Percentiles rank a stretch among this genome's conserved stretches.
phyloP scores from a whole-genome alignment of 2,797 vertebrate species.

The Streptopelia turtur region DNA sequence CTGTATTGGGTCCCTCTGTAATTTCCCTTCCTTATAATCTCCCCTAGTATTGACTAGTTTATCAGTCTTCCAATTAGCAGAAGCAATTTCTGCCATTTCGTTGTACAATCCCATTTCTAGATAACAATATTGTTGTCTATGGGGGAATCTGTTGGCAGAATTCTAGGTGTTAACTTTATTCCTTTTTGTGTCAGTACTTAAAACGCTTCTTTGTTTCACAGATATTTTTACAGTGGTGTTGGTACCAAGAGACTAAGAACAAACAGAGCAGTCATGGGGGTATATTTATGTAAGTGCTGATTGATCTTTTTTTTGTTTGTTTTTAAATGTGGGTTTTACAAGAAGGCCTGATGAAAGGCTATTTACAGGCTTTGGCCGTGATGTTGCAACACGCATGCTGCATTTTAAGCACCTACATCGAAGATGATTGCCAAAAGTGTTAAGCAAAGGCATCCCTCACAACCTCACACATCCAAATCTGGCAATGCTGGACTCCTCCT shows the following conservation, averaged over 20 bases:
- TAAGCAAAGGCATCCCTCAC: neutral
- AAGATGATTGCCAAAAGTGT: neutral
- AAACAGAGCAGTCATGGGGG: neutral
- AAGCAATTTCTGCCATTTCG: neutral
- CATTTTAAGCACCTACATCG: constrained; percentile 16
- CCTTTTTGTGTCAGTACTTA: neutral
- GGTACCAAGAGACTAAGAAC: constrained; percentile 21
- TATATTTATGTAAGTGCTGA: constrained; percentile 43
- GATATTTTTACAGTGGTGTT: constrained; percentile 13
- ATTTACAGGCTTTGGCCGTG: constrained; percentile 7
- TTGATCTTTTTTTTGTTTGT: neutral
- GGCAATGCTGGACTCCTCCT: neutral
- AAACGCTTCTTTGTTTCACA: constrained; percentile 29
- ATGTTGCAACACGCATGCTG: neutral
- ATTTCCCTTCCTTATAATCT: neutral
- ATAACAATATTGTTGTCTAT: neutral
- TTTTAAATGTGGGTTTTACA: constrained; percentile 23
- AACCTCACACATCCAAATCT: neutral
- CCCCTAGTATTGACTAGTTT: neutral
- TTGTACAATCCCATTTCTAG: neutral
- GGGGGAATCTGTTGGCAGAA: neutral
- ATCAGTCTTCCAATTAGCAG: neutral
- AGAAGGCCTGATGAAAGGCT: constrained; percentile 18
- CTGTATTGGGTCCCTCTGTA: neutral
- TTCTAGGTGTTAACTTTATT: constrained; percentile 30